Evolutionary conservation across 2,888 invertebrate species (phyloP).

Genomic region (Eilema caniola): DNA sequence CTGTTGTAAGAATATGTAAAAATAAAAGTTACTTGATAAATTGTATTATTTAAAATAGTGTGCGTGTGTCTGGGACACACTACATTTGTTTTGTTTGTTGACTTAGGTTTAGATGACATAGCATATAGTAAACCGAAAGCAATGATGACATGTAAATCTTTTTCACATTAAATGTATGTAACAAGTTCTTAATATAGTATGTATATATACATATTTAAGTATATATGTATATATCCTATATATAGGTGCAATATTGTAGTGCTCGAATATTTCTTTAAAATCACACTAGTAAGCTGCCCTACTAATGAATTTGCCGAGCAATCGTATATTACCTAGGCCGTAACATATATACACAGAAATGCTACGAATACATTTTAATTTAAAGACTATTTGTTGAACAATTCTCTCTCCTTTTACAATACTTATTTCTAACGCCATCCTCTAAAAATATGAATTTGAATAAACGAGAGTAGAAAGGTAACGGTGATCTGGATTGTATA

Average conservation of each 20-base stretch:
- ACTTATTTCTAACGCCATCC: not conserved
- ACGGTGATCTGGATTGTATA: conserved; percentile 23
- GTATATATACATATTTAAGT: not conserved
- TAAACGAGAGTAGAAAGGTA: conserved; percentile 6
- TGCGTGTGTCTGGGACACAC: not conserved
- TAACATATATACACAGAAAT: conserved; percentile 47
- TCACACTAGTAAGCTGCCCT: not conserved
- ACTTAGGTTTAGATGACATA: not conserved
- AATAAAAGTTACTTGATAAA: conserved; percentile 21
- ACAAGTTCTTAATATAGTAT: not conserved
- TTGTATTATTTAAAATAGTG: conserved; percentile 14
- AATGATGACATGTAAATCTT: not conserved
- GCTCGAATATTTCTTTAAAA: not conserved
- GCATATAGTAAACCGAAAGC: not conserved
- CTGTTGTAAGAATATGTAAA: conserved; percentile 27
- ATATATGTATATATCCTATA: not conserved
- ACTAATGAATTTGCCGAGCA: not conserved
- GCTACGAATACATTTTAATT: conserved; percentile 9
- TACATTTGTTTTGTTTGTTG: conserved; percentile 12
- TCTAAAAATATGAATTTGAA: conserved; percentile 30
- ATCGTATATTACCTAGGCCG: conserved; percentile 35
- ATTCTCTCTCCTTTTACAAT: not conserved
- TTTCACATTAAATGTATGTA: not conserved
- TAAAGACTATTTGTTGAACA: not conserved
- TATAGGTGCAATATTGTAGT: not conserved